A percentile compares a stretch with the other conserved stretches of the same genome.
Evolutionary conservation across 2,888 invertebrate species (phyloP).

Genomic region (Neoitamus cyanurus): DNA sequence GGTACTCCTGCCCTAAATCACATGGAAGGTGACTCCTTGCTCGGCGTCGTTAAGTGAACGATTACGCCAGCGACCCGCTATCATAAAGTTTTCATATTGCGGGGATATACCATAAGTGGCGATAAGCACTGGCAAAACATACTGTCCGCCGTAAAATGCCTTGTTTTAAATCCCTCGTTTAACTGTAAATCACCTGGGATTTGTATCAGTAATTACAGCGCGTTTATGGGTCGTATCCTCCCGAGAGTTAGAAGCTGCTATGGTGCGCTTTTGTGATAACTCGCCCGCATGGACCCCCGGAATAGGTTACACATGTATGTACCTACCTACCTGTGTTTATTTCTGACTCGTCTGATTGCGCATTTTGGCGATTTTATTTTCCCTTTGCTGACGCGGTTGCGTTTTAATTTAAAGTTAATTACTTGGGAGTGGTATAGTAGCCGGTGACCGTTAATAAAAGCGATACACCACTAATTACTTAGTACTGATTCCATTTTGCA

Average conservation of each 20-base stretch:
- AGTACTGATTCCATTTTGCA: background rate
- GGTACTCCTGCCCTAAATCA: background rate
- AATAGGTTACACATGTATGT: background rate
- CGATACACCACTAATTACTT: background rate
- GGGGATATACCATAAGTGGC: background rate
- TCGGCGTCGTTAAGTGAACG: background rate
- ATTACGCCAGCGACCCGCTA: background rate
- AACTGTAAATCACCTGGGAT: background rate
- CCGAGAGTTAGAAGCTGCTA: background rate
- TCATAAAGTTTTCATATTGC: conserved; percentile 29
- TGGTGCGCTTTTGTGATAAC: background rate
- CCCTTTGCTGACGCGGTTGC: background rate
- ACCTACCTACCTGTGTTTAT: background rate
- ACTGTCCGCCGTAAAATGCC: background rate
- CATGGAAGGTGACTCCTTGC: background rate
- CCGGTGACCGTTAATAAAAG: background rate
- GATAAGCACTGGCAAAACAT: background rate
- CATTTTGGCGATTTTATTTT: background rate
- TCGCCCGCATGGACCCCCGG: background rate
- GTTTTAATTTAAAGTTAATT: background rate
- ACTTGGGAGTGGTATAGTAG: background rate
- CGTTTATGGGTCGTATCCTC: background rate
- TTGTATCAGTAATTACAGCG: background rate
- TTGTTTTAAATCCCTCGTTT: background rate
- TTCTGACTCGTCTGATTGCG: background rate